Evolutionary conservation across 2,113 vertebrate genomes (phyloP).

Genomic region (Lichenostomus cassidix): DNA sequence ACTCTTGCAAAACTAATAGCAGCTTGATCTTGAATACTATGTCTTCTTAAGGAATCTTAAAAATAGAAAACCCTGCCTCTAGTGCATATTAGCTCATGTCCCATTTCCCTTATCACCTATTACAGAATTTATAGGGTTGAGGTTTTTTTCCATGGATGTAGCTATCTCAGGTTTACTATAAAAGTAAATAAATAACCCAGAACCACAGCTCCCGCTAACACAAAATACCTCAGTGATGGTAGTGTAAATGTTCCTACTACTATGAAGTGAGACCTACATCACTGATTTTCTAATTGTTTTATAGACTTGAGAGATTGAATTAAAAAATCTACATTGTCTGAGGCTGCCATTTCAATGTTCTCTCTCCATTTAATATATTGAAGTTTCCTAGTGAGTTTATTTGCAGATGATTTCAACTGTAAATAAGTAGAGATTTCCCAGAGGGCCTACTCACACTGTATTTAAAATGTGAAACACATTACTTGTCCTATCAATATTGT

Average conservation of each 20-base stretch:
- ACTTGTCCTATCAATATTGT: not conserved
- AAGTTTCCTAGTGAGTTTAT: slow-evolving; percentile 5
- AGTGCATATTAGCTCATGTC: not conserved
- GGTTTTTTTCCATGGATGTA: not conserved
- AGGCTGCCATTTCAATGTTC: not conserved
- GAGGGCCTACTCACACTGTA: not conserved
- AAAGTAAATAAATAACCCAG: not conserved
- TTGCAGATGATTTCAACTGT: slow-evolving; percentile 21
- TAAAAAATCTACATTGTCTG: not conserved
- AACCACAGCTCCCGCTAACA: not conserved
- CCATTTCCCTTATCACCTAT: not conserved
- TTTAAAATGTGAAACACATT: not conserved
- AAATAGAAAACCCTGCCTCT: not conserved
- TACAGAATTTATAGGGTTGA: not conserved
- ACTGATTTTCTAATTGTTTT: not conserved
- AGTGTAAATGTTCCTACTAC: not conserved
- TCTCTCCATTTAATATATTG: not conserved
- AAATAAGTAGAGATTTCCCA: slow-evolving; percentile 29
- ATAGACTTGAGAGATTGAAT: not conserved
- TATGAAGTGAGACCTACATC: not conserved
- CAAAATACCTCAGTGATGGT: not conserved
- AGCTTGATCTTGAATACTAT: not conserved
- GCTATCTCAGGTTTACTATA: not conserved
- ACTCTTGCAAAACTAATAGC: not conserved
- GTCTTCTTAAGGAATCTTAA: not conserved